A percentile compares a stretch with the other conserved stretches of the same genome.
Conservation (phyloP, 2,113 vertebrate species). For the Garra rufa region DNA sequence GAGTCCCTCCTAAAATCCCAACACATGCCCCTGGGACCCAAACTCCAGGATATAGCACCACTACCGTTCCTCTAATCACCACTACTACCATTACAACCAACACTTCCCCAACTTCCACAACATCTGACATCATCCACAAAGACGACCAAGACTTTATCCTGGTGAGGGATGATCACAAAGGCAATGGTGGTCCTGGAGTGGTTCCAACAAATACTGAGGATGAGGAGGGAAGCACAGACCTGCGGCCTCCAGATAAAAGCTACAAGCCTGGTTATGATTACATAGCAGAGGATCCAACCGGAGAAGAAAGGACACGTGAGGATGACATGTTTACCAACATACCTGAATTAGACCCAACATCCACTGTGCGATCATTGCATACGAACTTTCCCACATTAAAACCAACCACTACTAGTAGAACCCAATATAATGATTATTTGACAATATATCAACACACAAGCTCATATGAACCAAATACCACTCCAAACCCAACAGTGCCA, state of each 20-base stretch:
- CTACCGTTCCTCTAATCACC: not conserved
- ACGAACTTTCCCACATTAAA: not conserved
- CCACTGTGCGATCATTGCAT: not conserved
- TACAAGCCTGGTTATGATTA: slow-evolving; percentile 73
- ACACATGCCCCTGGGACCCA: not conserved
- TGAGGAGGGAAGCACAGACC: slow-evolving; percentile 65
- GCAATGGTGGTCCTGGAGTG: not conserved
- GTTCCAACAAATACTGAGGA: slow-evolving; percentile 16
- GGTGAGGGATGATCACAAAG: slow-evolving; percentile 49
- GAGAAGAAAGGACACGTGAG: slow-evolving; percentile 51
- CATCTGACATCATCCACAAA: slow-evolving; percentile 56
- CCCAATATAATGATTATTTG: not conserved
- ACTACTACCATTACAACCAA: slow-evolving; percentile 39
- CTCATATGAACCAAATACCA: not conserved
- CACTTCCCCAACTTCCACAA: not conserved
- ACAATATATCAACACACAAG: not conserved
- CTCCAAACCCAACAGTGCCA: not conserved
- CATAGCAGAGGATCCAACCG: slow-evolving; percentile 65
- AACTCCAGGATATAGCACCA: not conserved
- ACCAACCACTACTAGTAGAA: not conserved
- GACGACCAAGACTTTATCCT: slow-evolving; percentile 62
- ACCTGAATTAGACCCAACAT: not conserved
- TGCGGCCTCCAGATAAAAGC: not conserved
- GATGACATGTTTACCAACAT: slow-evolving; percentile 57
- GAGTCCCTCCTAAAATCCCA: slow-evolving; percentile 28